Evolutionary conservation across 2,797 vertebrate species (phyloP).

Genomic region (Platyrinchus mystaceus): DNA sequence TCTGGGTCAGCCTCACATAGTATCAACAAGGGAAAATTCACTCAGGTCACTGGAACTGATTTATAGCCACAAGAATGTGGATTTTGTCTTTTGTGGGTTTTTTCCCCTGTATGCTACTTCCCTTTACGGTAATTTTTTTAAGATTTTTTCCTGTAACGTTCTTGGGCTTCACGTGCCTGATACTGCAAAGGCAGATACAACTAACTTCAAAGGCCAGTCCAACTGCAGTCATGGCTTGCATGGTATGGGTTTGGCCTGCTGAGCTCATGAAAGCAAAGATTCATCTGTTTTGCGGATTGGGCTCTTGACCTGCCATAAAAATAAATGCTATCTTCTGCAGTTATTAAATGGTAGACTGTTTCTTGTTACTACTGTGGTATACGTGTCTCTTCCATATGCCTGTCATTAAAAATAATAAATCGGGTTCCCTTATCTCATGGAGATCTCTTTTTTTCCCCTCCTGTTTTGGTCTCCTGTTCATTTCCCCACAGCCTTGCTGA

Average conservation of each 20-base stretch:
- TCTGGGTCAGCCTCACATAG: background rate
- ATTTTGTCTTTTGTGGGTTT: background rate
- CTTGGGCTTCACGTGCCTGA: background rate
- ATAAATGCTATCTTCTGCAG: conserved; percentile 40
- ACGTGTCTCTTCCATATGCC: background rate
- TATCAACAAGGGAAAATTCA: background rate
- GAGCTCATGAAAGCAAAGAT: conserved; percentile 46
- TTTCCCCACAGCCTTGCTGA: background rate
- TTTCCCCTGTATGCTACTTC: background rate
- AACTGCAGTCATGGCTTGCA: background rate
- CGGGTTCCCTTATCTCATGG: background rate
- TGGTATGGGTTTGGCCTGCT: background rate
- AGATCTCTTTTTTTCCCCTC: background rate
- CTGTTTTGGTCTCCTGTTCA: background rate
- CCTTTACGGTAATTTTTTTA: background rate
- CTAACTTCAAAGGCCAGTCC: conserved; percentile 32
- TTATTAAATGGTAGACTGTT: conserved; percentile 55
- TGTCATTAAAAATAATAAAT: conserved; percentile 61
- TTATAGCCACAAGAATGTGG: conserved; percentile 6
- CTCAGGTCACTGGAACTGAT: conserved; percentile 13
- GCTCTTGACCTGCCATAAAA: conserved; percentile 52
- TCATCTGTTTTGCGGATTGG: conserved; percentile 37
- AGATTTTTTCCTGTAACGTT: background rate
- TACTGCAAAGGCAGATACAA: background rate
- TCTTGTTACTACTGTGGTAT: conserved; percentile 43